Evolutionary conservation across 1,140 invertebrate genomes (phyloP).

Genomic region (Apis cerana): DNA sequence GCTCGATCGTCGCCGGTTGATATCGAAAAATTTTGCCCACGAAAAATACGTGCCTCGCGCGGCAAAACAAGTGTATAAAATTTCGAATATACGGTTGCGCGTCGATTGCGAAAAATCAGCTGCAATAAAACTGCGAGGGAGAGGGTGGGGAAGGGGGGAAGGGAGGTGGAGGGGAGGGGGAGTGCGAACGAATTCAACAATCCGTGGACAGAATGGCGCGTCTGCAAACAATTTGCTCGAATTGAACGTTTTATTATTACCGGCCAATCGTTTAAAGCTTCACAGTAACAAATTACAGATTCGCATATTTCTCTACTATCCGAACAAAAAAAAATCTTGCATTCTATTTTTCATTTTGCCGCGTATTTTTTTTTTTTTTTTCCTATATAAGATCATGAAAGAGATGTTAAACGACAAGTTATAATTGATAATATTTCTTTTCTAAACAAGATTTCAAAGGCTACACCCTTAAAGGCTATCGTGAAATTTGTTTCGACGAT

Average conservation of each 20-base stretch:
- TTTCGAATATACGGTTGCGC: conserved; percentile 5
- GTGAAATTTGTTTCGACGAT: no score
- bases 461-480: no score
- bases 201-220: conserved; percentile 6
- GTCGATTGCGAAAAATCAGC: conserved; percentile 26
- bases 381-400: neutral
- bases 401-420: neutral
- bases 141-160: neutral
- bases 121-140: conserved; percentile 24
- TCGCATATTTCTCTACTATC: neutral
- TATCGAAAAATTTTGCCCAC: conserved; percentile 6
- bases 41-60: conserved; percentile 21
- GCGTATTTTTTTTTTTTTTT: neutral
- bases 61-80: conserved; percentile 20
- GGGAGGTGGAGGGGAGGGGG: no score
- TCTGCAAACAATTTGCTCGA: conserved; percentile 44
- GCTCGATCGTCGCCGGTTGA: conserved; percentile 8
- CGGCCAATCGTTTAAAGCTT: conserved; percentile 22
- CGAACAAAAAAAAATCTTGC: neutral
- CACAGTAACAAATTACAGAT: neutral
- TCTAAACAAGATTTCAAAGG: no score
- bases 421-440: no score
- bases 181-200: conserved; percentile 31
- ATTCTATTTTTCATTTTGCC: neutral
- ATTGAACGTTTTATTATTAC: conserved; percentile 40